phyloP scores from a whole-genome alignment of 2,113 vertebrate species.

The cat (Felis catus) region F.catus_Fca126_mat1.0 CM031420.1:92819001-92819500 shows the following conservation, averaged over 20 bases:
- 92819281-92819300: background rate
- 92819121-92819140: background rate
- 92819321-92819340: background rate
- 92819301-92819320: background rate
- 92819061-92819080: background rate
- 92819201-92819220: background rate
- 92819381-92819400: background rate
- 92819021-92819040: background rate
- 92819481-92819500: background rate
- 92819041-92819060: background rate
- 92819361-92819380: background rate
- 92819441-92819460: background rate
- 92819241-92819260: background rate
- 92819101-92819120: background rate
- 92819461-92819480: background rate
- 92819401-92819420: background rate
- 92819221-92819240: background rate
- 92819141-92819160: background rate
- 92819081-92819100: background rate
- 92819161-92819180: background rate
- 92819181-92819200: slow-evolving; percentile 8
- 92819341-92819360: background rate
- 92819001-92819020: background rate
- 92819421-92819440: background rate
- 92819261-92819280: background rate